Conservation (phyloP, 1,140 invertebrate species). For the Bombus picipes region DNA sequence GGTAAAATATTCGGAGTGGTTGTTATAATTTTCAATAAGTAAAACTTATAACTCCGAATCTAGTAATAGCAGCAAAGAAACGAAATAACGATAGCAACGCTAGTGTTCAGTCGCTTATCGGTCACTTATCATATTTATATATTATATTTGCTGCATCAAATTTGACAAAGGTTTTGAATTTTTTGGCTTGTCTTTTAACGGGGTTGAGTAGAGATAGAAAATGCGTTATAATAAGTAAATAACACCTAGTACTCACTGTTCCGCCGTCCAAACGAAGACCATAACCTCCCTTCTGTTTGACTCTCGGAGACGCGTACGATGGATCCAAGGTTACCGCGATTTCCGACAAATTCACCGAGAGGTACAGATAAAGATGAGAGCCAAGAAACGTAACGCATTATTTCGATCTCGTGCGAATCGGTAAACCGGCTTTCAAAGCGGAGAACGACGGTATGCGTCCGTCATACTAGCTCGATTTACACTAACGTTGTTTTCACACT, state of each 20-base stretch:
- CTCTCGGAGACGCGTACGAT: neutral
- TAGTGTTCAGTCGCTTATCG: too few species aligned
- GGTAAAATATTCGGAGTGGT: too few species aligned
- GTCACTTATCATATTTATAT: rapidly evolving
- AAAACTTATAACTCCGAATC: too few species aligned
- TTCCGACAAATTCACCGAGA: neutral
- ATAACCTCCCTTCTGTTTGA: neutral
- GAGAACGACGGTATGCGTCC: neutral
- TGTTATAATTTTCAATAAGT: too few species aligned
- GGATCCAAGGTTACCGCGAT: neutral
- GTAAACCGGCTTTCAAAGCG: neutral
- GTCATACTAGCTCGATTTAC: conserved; percentile 14
- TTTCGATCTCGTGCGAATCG: neutral
- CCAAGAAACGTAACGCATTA: conserved; percentile 15
- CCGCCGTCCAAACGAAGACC: conserved; percentile 31
- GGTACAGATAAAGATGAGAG: too few species aligned
- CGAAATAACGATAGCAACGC: too few species aligned
- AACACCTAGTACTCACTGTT: conserved; percentile 7
- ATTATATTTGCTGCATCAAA: neutral
- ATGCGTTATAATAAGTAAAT: neutral
- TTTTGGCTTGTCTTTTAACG: too few species aligned
- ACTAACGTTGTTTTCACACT: conserved; percentile 6
- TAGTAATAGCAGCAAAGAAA: too few species aligned
- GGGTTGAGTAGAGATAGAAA: rapidly evolving
- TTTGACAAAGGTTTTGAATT: rapidly evolving